Evolutionary conservation across 2,888 invertebrate species (phyloP), one percentile per base, ranked within the genome.

Genomic region (Pediacus dermestoides): DNA sequence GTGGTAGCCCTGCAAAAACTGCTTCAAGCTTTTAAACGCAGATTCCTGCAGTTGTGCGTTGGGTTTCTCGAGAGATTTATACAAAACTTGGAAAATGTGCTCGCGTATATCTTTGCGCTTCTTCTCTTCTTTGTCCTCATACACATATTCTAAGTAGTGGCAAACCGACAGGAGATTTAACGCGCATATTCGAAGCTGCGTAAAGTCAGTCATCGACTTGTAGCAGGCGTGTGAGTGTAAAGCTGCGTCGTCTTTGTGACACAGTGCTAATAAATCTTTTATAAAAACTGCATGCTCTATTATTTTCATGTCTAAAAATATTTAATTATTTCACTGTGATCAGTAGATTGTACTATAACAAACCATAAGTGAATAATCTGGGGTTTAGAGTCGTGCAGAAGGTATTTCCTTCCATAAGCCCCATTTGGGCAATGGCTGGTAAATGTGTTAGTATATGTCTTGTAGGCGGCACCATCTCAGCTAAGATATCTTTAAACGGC

Each of bases 341-440:
- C 44, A 52, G 25, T 14, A 18, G 12, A 31, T 11, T 16, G n/a
- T n/a, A n/a, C n/a, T n/a, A n/a, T n/a, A n/a, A n/a, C n/a, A n/a
- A n/a, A n/a, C n/a, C n/a, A n/a, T n/a, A n/a, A n/a, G n/a, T n/a
- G n/a, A 96, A 95, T 1, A 96, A 75, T 36, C 92, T 76, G 0
- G 96, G 96, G 51, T 83, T 85, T 26, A 96, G 70, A 0, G 93
- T 92, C 0, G 93, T 92, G 61, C 95, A 96, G 71, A 96, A 96
- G 7, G 92, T 94, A 44, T 93, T 95, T 0, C 95, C 95, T 61
- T 96, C 95, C 91, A 96, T 92, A 2, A 96, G 73, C 4, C 95
- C 96, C 70, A 96, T 94, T 70, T 96, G 96, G 1, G 92, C 91
- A 60, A 92, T 93, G 1, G 92, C 90, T 0, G 96, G 93, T 63